Evolutionary conservation across 64 coral and sea anemone genomes (phyloP).

Genomic region (Montipora capricornis): DNA sequence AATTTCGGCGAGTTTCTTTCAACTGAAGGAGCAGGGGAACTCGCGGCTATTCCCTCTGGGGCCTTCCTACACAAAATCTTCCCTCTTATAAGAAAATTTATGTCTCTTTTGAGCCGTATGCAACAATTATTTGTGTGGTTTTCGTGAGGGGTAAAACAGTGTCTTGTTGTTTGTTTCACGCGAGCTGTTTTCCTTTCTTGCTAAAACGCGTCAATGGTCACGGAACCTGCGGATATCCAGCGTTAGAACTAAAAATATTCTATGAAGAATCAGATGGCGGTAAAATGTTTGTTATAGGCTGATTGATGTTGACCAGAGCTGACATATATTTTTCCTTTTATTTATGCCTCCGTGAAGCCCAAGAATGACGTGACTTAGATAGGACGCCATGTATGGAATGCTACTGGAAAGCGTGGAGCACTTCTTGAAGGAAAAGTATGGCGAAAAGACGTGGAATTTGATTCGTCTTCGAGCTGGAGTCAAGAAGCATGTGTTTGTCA

Average conservation of each 20-base stretch:
- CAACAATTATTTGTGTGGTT: neutral
- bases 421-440: conserved; percentile 81
- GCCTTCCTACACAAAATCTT: no score
- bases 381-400: conserved; percentile 89
- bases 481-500: conserved; percentile 78
- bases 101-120: neutral
- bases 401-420: conserved; percentile 88
- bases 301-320: neutral
- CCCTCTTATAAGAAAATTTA: neutral
- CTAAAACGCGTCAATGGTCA: no score
- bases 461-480: conserved; percentile 61
- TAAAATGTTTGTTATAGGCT: neutral
- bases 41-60: no score
- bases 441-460: conserved; percentile 78
- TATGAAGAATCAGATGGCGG: no score
- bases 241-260: no score
- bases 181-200: no score
- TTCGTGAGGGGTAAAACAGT: no score
- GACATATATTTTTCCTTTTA: neutral
- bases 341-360: neutral
- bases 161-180: no score
- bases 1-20: no score
- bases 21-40: no score
- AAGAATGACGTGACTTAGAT: neutral
- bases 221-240: neutral